Evolutionary conservation across 2,113 vertebrate species (phyloP), one percentile per base, ranked within the genome.

Genomic region (Strix uralensis): DNA sequence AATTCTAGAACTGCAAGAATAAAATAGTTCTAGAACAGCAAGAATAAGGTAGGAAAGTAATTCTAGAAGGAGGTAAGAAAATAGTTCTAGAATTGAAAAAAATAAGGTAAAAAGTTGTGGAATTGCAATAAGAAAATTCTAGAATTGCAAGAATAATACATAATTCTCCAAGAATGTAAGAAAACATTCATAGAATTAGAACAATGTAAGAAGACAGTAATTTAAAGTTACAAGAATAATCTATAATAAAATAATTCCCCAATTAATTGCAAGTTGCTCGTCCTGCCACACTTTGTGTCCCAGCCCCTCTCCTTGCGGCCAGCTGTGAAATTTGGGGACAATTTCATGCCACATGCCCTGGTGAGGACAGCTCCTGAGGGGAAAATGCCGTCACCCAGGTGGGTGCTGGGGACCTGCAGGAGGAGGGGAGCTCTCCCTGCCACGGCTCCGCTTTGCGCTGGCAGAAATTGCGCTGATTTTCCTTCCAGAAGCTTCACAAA

Each of bases 281-380:
- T 34, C 1, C 6, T 17, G 9, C 23, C 1, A 0, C 4, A 6
- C 32, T 4, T 32, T 7, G 16, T 22, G 27, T 22, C 49, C 34
- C 49, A 8, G 34, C 30, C 46, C 27, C 54, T 71, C 57, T 78
- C 72, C 36, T 36, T 0, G 1, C 7, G 30, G 36, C 36, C 44
- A 13, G 26, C 0, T 13, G 32, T 1, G 5, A 44, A 18, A 7
- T 13, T 9, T 1, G 47, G 40, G 29, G 71, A 15, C 10, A 0
- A 1, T 6, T 36, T 11, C 0, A 9, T 5, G 38, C 30, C 2
- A 2, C 1, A 0, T 4, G 11, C 25, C 42, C 7, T 2, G 26
- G 49, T 12, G 2, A 4, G 14, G 66, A 1, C 13, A 4, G 52
- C 42, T 42, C 27, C 47, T 1, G 5, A 10, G 55, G 32, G 55